Base-by-base conservation (phyloP, 2,888 invertebrate species). In the Oscheius sp. region DNA sequence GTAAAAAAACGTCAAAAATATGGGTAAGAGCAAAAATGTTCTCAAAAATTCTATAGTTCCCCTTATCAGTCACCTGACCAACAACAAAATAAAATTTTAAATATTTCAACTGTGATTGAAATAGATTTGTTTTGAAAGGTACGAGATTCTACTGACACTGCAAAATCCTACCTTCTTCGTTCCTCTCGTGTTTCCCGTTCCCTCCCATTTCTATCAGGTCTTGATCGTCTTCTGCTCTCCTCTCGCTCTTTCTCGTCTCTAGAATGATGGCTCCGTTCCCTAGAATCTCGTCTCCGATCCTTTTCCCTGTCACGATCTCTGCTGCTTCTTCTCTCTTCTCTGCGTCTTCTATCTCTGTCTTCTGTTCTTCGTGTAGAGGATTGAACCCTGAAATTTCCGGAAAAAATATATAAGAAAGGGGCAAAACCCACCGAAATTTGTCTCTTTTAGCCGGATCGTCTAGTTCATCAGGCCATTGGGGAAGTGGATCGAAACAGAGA, bases 391-490 rank as follows among this genome's bases (percentile, higher is more conserved):
- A 5, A n/a, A 49, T 49, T 16, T 7, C 3, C 3, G 49, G 13
- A 16, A 5, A 35, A 35, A 35, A 35, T 35, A 35, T 6, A n/a
- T 49, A 18, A 18, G 13, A 7, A 7, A 13, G 18, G 18, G 18
- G 13, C 13, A 13, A 18, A 49, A 49, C 49, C 13, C n/a, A 49
- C 49, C 35, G 35, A 35, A 6, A 35, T 35, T 35, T 35, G 35
- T 35, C 3, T 6, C 35, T 35, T 35, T 35, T 35, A 35, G 5
- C 9, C 5, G 35, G 35, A 35, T 49, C 49, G 5, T 49, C 49
- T 13, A 18, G 13, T 5, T 49, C 49, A 12, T 58, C 58, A 12
- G 58, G 58, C 58, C 58, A 58, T 27, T 58, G 58, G 18, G 58
- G 35, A 9, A 35, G 35, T 6, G 35, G 35, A 35, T 35, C 35